Evolutionary conservation across 1,140 invertebrate genomes (phyloP), one percentile per base, ranked within the genome.

Genomic region (Microplitis mediator): DNA sequence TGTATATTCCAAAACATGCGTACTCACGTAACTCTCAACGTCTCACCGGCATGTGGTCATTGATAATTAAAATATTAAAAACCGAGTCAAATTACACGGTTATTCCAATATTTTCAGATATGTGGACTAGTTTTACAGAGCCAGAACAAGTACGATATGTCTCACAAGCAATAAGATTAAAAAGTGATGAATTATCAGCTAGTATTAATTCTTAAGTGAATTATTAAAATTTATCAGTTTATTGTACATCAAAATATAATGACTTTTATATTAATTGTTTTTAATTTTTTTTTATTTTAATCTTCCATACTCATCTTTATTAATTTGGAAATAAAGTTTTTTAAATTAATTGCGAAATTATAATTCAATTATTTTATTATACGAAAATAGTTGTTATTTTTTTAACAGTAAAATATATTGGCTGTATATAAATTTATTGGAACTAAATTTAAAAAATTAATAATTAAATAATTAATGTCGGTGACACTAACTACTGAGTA

Each of bases 81-180:
- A 70, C 76, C 36, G 69, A 76, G 31, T 75, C 76, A 52, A 84
- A 84, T 14, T 79, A 84, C 71, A 75, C 75, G 5, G 78, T 88
- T 13, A 77, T 90, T 69, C 76, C 81, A 5, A 80, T 90, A 16
- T 79, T 80, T 72, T 45, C 79, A 36, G 68, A 74, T 34, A 77
- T 74, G 45, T 90, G 88, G 89, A 61, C 74, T 4, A 74, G 79
- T 8, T 66, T 90, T 13, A 64, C 77, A 4, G 81, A 88, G 56
- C 79, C 88, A 71, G 86, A 89, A 81, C 88, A 85, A 76, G 82
- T 88, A 73, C 85, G 84, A 0, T 89, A 87, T 70, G 76, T 90
- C 32, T 84, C 89, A 80, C 84, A 87, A 79, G 75, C 78, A 60
- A 84, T 88, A 67, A 84, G 81, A 75, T 71, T 77, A 56, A 85